These are phyloP conservation scores for Sphinx pinastri DNA, from an alignment of 2,888 invertebrate species.

Conservation along the genomic window DNA sequence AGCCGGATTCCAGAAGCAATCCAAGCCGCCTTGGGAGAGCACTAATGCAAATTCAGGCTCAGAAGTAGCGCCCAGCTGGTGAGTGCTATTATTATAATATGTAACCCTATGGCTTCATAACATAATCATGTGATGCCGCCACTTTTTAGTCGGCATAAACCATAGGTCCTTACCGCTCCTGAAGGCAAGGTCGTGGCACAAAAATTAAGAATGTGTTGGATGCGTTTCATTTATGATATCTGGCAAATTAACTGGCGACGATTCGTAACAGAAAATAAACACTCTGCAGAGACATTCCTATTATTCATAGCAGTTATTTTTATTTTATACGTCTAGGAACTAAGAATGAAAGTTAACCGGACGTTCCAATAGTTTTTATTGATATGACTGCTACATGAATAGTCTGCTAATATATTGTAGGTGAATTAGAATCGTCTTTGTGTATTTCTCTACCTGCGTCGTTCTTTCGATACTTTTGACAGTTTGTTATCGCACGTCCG, in stretches of 20 bases:
- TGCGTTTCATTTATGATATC: constrained; percentile 1
- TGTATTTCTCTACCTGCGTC: constrained; percentile 10
- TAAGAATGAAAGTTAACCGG: not conserved
- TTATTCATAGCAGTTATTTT: not conserved
- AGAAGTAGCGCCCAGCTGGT: constrained; percentile 54
- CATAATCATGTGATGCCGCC: constrained; percentile 12
- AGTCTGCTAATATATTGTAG: constrained; percentile 1
- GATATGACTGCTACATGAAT: not conserved
- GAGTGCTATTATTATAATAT: constrained; percentile 34
- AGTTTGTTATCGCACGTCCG: not conserved
- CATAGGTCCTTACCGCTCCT: not conserved
- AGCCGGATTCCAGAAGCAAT: constrained; percentile 59
- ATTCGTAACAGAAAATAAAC: constrained; percentile 2
- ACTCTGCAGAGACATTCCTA: not conserved
- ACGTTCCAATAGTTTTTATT: not conserved
- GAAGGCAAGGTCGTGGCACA: not conserved
- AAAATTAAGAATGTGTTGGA: constrained; percentile 3
- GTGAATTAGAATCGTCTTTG: not conserved
- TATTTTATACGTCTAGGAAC: not conserved
- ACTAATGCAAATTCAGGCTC: constrained; percentile 41
- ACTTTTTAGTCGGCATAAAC: not conserved
- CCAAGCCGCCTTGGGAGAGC: constrained; percentile 60
- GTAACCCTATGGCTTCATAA: constrained; percentile 19
- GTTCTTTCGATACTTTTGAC: constrained; percentile 8
- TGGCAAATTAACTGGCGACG: not conserved